Conservation (phyloP, 35 echinoderm and acorn worm species). For the Holothuria glaberrima region DNA sequence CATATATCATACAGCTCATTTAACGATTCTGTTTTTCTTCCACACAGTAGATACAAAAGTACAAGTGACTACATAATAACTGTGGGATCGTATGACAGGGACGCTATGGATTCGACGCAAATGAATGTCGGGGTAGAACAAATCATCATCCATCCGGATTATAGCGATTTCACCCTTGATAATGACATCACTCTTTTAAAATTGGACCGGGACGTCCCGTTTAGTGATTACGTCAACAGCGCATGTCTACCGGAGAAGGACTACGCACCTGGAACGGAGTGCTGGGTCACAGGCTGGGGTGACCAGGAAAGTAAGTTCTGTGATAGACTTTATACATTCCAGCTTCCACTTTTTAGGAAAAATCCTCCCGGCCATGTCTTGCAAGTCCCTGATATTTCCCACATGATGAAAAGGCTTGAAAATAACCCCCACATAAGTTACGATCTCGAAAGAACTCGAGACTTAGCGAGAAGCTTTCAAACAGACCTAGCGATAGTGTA, state of each 20-base stretch:
- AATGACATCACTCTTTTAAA: slow-evolving; percentile 88
- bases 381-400: too few relatives aligned
- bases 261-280: slow-evolving; percentile 61
- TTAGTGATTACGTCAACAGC: slow-evolving; percentile 59
- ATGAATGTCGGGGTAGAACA: slow-evolving; percentile 32
- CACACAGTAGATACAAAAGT: neutral
- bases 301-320: slow-evolving; percentile 81
- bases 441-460: too few relatives aligned
- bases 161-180: slow-evolving; percentile 57
- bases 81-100: slow-evolving; percentile 74
- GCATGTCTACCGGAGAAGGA: slow-evolving; percentile 68
- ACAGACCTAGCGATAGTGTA: too few relatives aligned
- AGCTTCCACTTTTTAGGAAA: too few relatives aligned
- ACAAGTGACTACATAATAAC: slow-evolving; percentile 26
- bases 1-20: too few relatives aligned
- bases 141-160: slow-evolving; percentile 71
- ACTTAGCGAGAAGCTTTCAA: too few relatives aligned
- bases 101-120: slow-evolving; percentile 56
- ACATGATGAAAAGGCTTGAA: too few relatives aligned
- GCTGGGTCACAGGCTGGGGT: slow-evolving; percentile 85
- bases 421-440: too few relatives aligned
- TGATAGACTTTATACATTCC: too few relatives aligned
- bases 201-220: slow-evolving; percentile 56
- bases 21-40: too few relatives aligned
- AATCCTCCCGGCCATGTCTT: too few relatives aligned